Conservation (phyloP, 2,113 vertebrate species). For the Poeciliopsis occidentalis region DNA sequence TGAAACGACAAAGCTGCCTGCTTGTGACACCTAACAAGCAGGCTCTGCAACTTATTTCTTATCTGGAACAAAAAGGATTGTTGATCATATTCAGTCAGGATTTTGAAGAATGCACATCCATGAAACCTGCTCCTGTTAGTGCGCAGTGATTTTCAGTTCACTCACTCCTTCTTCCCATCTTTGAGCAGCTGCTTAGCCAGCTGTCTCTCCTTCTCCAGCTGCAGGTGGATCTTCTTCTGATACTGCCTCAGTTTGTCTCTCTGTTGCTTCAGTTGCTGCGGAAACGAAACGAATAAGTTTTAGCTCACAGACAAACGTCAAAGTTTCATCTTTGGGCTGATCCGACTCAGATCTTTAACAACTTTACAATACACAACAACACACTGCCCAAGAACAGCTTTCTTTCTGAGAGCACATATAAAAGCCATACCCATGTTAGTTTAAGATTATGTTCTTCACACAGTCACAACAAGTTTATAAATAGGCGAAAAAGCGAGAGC, state of each 20-base stretch:
- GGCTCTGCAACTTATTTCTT: too few relatives aligned
- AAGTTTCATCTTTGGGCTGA: neutral
- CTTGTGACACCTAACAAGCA: neutral
- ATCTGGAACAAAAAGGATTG: too few relatives aligned
- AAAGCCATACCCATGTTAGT: neutral
- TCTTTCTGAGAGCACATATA: neutral
- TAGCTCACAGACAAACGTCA: neutral
- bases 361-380: too few relatives aligned
- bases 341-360: neutral
- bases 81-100: too few relatives aligned
- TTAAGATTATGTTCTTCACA: neutral
- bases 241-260: conserved; percentile 93
- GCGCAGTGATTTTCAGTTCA: neutral
- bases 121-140: neutral
- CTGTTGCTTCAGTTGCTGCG: conserved; percentile 96
- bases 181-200: conserved; percentile 89
- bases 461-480: rapidly evolving
- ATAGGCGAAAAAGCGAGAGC: rapidly evolving
- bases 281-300: neutral
- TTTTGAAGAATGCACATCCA: too few relatives aligned
- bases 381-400: neutral
- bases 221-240: conserved; percentile 85
- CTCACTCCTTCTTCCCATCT: conserved; percentile 89
- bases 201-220: conserved; percentile 86
- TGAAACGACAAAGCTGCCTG: too few relatives aligned